Conservation (phyloP, 2,797 vertebrate species). For the Epinephelus awoara region DNA sequence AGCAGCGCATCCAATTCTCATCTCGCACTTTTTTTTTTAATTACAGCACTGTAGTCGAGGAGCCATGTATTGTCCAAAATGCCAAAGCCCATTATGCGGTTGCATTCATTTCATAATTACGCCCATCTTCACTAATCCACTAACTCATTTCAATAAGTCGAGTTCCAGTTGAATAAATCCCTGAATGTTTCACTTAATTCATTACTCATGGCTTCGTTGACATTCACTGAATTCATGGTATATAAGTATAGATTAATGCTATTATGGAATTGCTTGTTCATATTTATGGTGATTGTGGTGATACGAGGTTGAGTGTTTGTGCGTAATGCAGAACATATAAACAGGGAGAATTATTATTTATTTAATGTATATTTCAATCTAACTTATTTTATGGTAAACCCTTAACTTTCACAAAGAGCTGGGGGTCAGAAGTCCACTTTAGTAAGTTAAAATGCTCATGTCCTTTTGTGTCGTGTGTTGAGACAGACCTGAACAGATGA, state of each 20-base stretch:
- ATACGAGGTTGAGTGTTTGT: constrained; percentile 32
- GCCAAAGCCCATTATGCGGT: constrained; percentile 63
- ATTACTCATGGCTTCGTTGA: constrained; percentile 49
- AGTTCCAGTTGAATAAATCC: constrained; percentile 62
- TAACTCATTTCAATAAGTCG: constrained; percentile 59
- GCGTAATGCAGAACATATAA: constrained; percentile 15
- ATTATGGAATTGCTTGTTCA: constrained; percentile 48
- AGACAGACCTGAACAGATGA: constrained; percentile 12
- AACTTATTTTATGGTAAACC: neutral
- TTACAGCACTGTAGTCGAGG: constrained; percentile 51
- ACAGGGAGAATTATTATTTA: neutral
- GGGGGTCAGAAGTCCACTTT: neutral
- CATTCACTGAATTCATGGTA: constrained; percentile 57
- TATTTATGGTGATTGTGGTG: constrained; percentile 18
- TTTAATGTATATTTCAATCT: neutral
- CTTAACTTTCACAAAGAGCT: neutral
- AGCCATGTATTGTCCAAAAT: constrained; percentile 66
- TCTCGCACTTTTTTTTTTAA: constrained; percentile 55
- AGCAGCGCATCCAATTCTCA: constrained; percentile 43
- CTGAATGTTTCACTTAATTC: constrained; percentile 59
- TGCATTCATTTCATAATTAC: constrained; percentile 76
- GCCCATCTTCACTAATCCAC: constrained; percentile 68
- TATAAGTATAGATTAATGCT: constrained; percentile 44
- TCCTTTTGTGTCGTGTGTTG: constrained; percentile 11
- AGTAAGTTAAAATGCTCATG: neutral